Percentiles rank a stretch among this genome's conserved stretches.
Evolutionary conservation across 2,113 vertebrate species (phyloP).

Genomic region (Equus przewalskii): DNA sequence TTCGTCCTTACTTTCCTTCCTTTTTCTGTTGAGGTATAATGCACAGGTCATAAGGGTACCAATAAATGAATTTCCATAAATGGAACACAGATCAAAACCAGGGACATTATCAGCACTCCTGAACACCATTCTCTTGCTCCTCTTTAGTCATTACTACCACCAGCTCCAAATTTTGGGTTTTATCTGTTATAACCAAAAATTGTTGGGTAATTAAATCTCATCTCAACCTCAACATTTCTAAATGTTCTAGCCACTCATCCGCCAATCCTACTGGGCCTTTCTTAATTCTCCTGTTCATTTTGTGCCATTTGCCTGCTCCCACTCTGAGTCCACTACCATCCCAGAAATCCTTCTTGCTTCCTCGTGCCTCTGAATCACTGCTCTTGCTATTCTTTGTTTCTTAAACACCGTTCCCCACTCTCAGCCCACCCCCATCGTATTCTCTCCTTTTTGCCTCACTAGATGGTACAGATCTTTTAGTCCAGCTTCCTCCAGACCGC

Average conservation of each 20-base stretch:
- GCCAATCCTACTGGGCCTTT: fast-evolving
- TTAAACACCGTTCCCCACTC: neutral
- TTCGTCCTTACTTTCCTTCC: neutral
- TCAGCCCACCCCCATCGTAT: neutral
- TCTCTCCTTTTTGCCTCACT: neutral
- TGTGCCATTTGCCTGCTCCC: neutral
- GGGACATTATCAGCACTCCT: too few species aligned
- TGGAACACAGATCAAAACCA: neutral
- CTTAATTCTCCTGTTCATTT: neutral
- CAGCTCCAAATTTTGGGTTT: neutral
- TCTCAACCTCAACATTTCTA: neutral
- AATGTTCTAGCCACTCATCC: neutral
- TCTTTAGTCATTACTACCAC: neutral
- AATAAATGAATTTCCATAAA: neutral
- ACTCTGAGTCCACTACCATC: too few species aligned
- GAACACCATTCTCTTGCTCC: neutral
- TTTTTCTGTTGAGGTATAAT: neutral
- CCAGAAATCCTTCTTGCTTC: neutral
- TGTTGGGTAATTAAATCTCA: neutral
- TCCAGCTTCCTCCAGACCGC: neutral
- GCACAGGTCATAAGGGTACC: neutral
- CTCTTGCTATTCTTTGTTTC: neutral
- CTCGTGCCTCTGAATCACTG: neutral
- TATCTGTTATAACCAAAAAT: neutral
- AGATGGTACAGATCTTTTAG: neutral